Evolutionary conservation across 2,888 invertebrate species (phyloP), one percentile per base, ranked within the genome.

Genomic region (Drosophila paranaensis): DNA sequence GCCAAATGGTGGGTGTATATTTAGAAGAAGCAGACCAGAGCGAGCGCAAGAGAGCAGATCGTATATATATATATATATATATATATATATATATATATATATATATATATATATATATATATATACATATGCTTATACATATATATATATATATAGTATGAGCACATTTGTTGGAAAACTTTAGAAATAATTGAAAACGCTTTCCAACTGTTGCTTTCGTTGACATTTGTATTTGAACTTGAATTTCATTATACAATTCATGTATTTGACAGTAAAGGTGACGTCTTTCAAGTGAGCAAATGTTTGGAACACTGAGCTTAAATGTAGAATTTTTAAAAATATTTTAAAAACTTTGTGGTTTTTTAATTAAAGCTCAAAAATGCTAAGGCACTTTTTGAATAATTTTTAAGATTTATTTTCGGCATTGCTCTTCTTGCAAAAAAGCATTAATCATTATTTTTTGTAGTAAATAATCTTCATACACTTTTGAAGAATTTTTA

Each of bases 141-240:
- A n/a, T 33, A 33, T n/a, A 16, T 10, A n/a, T 48, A 16, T 30
- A 10, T 48, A 30, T n/a, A 10, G 10, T n/a, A 30, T 30, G n/a
- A 14, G 46, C 6, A 20, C 6, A 55, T 45, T 16, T 37, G 58
- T 62, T 33, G 27, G 55, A 50, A 50, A 62, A 62, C 56, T 30
- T 56, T 39, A 68, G 60, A 64, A 82, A 46, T 54, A 60, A 77
- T 55, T 68, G 39, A 57, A 71, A 54, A 57, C 43, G 66, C 20
- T 71, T 71, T 60, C 43, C 43, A 71, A 60, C 46, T 58, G 68
- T 68, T 62, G 42, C 46, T 57, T 35, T 10, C 14, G 30, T 37
- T 75, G 81, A 60, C 75, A 65, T 42, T 81, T 78, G 66, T 51
- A 51, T 88, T 89, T 85, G 86, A 89, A 89, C 89, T 85, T 85